Conservation (phyloP, 2,888 invertebrate species). For the Drosophila ustulata region DNA sequence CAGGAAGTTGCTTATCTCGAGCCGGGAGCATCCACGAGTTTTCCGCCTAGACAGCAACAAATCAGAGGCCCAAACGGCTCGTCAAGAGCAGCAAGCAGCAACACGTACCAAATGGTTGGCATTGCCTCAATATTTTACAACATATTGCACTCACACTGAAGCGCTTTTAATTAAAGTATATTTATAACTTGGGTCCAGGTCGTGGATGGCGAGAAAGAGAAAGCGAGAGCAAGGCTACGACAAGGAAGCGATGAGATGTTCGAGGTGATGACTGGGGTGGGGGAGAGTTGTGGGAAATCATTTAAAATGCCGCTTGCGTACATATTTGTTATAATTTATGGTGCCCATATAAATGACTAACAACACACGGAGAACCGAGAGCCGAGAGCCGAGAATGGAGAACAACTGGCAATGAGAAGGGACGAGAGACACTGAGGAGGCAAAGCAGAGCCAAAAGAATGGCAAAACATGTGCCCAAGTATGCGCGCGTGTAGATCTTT, state of each 20-base stretch:
- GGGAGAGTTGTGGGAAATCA: slow-evolving; percentile 63
- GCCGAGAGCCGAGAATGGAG: slow-evolving; percentile 23
- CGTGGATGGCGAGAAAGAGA: neutral
- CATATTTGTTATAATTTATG: slow-evolving; percentile 80
- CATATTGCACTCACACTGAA: slow-evolving; percentile 66
- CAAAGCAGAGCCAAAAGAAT: slow-evolving; percentile 36
- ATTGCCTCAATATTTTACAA: slow-evolving; percentile 71
- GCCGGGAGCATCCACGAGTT: neutral
- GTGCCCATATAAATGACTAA: slow-evolving; percentile 80
- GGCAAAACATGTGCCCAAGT: slow-evolving; percentile 66
- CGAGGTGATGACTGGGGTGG: no score
- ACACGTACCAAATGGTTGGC: slow-evolving; percentile 40
- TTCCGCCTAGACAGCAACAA: slow-evolving; percentile 45
- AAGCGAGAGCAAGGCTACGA: neutral
- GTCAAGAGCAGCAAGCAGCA: slow-evolving; percentile 37
- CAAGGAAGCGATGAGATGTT: neutral
- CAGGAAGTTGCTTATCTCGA: slow-evolving; percentile 38
- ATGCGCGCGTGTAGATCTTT: slow-evolving; percentile 76
- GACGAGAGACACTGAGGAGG: neutral
- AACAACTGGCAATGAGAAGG: slow-evolving; percentile 51
- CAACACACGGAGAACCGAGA: slow-evolving; percentile 61
- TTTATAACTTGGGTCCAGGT: slow-evolving; percentile 62
- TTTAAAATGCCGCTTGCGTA: slow-evolving; percentile 79
- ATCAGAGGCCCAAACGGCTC: slow-evolving; percentile 36
- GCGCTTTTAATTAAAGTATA: slow-evolving; percentile 78